Percentiles rank a stretch among this genome's conserved stretches.
Evolutionary conservation across 2,888 invertebrate species (phyloP).

Genomic region (Euplexia lucipara): DNA sequence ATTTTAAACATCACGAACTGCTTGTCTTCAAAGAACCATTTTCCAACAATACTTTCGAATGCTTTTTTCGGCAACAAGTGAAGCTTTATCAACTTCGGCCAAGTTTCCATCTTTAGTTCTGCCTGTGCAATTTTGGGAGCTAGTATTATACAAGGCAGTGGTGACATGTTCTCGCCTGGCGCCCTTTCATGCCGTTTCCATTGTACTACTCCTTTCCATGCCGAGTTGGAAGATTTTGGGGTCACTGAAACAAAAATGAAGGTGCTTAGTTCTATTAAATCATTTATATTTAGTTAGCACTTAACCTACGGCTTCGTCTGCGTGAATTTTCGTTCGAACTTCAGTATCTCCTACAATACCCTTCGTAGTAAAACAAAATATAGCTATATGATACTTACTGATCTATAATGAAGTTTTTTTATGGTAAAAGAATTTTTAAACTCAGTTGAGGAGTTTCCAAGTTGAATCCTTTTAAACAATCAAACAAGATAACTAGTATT

Average conservation of each 20-base stretch:
- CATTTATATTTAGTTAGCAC: no score
- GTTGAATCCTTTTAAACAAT: no score
- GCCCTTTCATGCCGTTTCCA: neutral
- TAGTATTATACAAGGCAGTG: constrained; percentile 2
- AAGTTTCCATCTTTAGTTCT: neutral
- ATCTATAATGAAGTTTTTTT: no score
- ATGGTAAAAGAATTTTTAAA: no score
- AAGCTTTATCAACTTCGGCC: neutral
- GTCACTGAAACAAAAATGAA: constrained; percentile 9
- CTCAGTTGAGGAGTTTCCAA: no score
- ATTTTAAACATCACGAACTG: constrained; percentile 1
- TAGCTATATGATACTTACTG: no score
- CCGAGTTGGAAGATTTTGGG: neutral
- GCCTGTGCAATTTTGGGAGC: neutral
- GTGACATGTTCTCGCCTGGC: neutral
- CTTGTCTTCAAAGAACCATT: neutral
- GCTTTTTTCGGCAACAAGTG: constrained; percentile 1
- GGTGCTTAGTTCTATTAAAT: no score
- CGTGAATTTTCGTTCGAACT: no score
- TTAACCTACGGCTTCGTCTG: no score
- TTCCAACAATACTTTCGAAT: neutral
- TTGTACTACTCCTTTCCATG: neutral
- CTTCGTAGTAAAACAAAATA: no score
- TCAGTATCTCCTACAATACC: no score
- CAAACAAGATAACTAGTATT: no score